These are phyloP conservation scores for Xestia sexstrigata DNA, from an alignment of 2,888 invertebrate genomes.

Conservation along the genomic window DNA sequence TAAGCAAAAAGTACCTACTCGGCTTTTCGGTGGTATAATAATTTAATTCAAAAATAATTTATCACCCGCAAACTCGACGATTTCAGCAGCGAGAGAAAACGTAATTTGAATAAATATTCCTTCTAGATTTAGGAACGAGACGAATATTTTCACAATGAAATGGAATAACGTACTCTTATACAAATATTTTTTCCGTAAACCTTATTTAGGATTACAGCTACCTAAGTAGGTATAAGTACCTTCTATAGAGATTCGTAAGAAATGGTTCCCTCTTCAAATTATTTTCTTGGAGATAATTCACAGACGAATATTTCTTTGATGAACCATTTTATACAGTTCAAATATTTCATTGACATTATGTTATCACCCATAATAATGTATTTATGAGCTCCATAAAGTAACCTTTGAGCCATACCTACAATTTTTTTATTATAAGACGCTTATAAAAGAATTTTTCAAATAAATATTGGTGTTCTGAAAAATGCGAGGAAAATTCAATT, in stretches of 20 bases:
- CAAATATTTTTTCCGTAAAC: constrained; percentile 58
- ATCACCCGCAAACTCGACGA: constrained; percentile 53
- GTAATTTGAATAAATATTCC: constrained; percentile 66
- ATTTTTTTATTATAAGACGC: constrained; percentile 4
- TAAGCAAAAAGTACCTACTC: constrained; percentile 5
- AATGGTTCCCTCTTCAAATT: constrained; percentile 6
- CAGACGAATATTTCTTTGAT: constrained; percentile 25
- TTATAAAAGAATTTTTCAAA: constrained; percentile 28
- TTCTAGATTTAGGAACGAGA: constrained; percentile 53
- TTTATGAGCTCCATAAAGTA: constrained; percentile 42
- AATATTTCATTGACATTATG: constrained; percentile 45
- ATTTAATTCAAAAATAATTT: constrained; percentile 61
- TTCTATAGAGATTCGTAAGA: constrained; percentile 16
- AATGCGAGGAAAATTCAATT: neutral
- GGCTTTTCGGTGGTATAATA: constrained; percentile 42
- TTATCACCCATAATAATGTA: constrained; percentile 32
- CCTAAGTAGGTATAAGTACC: constrained; percentile 9
- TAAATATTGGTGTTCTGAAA: neutral
- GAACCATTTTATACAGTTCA: constrained; percentile 28
- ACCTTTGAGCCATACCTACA: constrained; percentile 17
- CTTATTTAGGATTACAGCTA: constrained; percentile 53
- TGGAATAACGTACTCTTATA: constrained; percentile 50
- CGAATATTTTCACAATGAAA: constrained; percentile 60
- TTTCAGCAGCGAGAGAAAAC: constrained; percentile 44
- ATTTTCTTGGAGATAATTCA: constrained; percentile 27